Conservation (phyloP, 2,888 invertebrate genomes). For the Drosophila stalkeri region DNA sequence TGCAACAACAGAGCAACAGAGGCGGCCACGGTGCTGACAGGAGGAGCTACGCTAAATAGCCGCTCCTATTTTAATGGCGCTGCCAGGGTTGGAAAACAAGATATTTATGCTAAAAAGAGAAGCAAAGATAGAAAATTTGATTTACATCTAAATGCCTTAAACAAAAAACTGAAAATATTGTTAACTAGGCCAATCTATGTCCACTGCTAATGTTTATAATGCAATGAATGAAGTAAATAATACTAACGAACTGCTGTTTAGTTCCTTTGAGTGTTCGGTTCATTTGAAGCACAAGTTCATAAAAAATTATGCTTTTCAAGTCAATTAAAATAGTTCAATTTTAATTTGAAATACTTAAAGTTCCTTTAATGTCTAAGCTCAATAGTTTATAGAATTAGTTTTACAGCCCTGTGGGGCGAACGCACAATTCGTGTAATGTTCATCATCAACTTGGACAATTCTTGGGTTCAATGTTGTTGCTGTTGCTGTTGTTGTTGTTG, state of each 20-base stretch:
- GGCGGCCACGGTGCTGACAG: not conserved
- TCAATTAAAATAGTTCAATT: not conserved
- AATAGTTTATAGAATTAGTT: not conserved
- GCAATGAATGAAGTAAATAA: not conserved
- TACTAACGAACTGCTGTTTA: not conserved
- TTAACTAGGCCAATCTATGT: too few species aligned
- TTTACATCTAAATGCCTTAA: too few species aligned
- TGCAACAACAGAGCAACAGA: not conserved
- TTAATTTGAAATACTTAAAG: not conserved
- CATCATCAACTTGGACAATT: conserved; percentile 49
- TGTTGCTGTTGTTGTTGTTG: conserved; percentile 24
- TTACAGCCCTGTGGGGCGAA: conserved; percentile 32
- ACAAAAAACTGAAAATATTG: too few species aligned
- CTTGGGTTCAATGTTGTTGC: conserved; percentile 27
- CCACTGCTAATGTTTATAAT: too few species aligned
- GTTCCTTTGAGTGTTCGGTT: not conserved
- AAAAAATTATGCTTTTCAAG: not conserved
- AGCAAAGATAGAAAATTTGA: not conserved
- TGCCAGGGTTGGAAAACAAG: conserved; percentile 35
- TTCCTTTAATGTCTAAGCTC: not conserved
- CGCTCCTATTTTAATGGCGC: conserved; percentile 75
- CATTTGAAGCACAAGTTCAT: not conserved
- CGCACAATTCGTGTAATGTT: conserved; percentile 49
- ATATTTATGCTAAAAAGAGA: not conserved
- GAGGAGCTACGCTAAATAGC: conserved; percentile 40